These are phyloP conservation scores for Drosophila meridiana DNA, from an alignment of 2,888 invertebrate species.

Conservation along the genomic window DNA sequence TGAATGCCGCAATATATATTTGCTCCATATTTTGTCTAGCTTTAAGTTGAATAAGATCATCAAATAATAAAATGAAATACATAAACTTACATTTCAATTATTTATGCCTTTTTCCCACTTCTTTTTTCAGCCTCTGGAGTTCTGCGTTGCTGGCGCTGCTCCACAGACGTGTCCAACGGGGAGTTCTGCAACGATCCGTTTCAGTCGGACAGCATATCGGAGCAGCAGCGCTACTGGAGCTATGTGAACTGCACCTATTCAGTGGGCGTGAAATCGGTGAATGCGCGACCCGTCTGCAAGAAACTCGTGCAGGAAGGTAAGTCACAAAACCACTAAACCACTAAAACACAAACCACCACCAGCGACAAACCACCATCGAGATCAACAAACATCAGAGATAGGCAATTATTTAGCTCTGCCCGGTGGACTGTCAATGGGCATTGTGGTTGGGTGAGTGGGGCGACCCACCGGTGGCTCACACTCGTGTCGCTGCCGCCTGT, in stretches of 20 bases:
- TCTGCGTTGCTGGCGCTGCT: slow-evolving; percentile 91
- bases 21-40: neutral
- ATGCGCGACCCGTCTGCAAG: slow-evolving; percentile 89
- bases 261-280: slow-evolving; percentile 85
- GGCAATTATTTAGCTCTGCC: slow-evolving; percentile 44
- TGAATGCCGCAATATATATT: neutral
- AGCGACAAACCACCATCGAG: slow-evolving; percentile 1
- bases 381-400: slow-evolving; percentile 23
- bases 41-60: neutral
- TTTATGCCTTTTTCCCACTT: too few species aligned
- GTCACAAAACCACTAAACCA: slow-evolving; percentile 52
- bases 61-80: neutral
- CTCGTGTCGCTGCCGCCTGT: slow-evolving; percentile 61
- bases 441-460: slow-evolving; percentile 35
- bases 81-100: neutral
- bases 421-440: slow-evolving; percentile 47
- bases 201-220: slow-evolving; percentile 86
- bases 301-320: slow-evolving; percentile 91
- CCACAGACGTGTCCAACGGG: slow-evolving; percentile 88
- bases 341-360: slow-evolving; percentile 21
- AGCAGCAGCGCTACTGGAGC: slow-evolving; percentile 85
- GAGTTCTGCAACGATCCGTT: slow-evolving; percentile 91
- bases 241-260: slow-evolving; percentile 85
- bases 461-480: slow-evolving; percentile 59
- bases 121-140: slow-evolving; percentile 87